A percentile compares a stretch with the other conserved stretches of the same genome.
Evolutionary conservation across 2,113 vertebrate genomes (phyloP).

Genomic region (Eidolon helvum): DNA sequence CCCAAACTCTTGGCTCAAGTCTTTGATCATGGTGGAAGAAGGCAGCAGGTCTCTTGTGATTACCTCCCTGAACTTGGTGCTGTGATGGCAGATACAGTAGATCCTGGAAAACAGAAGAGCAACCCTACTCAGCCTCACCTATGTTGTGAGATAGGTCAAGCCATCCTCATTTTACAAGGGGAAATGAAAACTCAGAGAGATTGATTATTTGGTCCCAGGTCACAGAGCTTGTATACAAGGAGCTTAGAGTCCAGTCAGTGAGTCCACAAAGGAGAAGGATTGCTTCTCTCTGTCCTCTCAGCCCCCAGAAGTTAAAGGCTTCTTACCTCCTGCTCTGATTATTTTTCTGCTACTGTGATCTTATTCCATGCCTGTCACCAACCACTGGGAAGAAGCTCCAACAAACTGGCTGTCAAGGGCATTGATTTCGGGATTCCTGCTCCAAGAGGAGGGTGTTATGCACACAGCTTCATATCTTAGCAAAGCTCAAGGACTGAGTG

Average conservation of each 20-base stretch:
- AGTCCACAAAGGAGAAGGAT: background rate
- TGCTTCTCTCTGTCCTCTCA: background rate
- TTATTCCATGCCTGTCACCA: background rate
- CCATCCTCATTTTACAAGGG: rapidly evolving
- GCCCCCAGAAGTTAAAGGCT: background rate
- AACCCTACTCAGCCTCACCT: background rate
- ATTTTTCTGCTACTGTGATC: background rate
- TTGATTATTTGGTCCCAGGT: background rate
- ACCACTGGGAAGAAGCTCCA: background rate
- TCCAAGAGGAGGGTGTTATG: rapidly evolving
- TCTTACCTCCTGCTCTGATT: background rate
- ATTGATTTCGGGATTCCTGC: background rate
- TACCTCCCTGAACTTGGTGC: conserved; percentile 81
- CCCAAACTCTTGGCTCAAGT: conserved; percentile 83
- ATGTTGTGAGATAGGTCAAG: rapidly evolving
- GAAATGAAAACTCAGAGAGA: background rate
- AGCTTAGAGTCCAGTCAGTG: rapidly evolving
- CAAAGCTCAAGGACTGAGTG: background rate
- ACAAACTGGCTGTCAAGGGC: background rate
- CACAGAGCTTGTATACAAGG: rapidly evolving
- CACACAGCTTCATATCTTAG: background rate
- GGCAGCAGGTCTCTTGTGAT: conserved; percentile 85
- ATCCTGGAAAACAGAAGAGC: conserved; percentile 78
- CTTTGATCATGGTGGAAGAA: conserved; percentile 85
- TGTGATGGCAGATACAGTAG: conserved; percentile 76